Evolutionary conservation across 2,797 vertebrate species (phyloP), one percentile per base, ranked within the genome.

Genomic region (Phalloptychus januarius): DNA sequence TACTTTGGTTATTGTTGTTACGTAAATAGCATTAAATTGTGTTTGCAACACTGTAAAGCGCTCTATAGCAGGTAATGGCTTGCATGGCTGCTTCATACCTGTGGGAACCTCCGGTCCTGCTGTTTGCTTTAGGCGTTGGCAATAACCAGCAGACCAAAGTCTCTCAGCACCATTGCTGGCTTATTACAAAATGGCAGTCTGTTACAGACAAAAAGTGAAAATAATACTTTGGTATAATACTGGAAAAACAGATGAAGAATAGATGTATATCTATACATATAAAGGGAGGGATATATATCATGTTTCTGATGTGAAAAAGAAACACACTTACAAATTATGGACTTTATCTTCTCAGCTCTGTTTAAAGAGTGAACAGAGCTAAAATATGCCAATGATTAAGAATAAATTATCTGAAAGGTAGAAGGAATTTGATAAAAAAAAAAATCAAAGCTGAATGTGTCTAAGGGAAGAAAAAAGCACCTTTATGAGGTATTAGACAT

Each of bases 41-140:
- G 61, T 7, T 86, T 79, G 87, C 77, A 83, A 87, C 77, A 83
- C 74, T 85, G 83, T 86, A 89, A 82, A 85, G 81, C 79, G 80
- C 91, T 90, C 86, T 80, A 90, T 87, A 91, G 88, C 89, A 87
- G 85, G 89, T 92, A 92, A 94, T 92, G 88, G 92, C 85, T 91
- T 87, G 87, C 89, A 93, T 89, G 90, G 90, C 89, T 89, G 89
- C 89, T 48, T 82, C 86, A 73, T 76, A 85, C 90, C 89, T 90
- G 83, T 91, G 93, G 92, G 93, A 94, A 94, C 89, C 83, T 76
- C 11, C 28, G 77, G 89, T 74, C 73, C 87, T 28, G 76, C 85
- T 93, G 91, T 93, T 94, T 93, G 90, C 90, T 94, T 93, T 93
- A 88, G 90, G 90, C 83, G n/a, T 84, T 83, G 84, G 88, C 86